phyloP scores from a whole-genome alignment of 2,888 invertebrate species.

The Lasioglossum villosulum region DNA sequence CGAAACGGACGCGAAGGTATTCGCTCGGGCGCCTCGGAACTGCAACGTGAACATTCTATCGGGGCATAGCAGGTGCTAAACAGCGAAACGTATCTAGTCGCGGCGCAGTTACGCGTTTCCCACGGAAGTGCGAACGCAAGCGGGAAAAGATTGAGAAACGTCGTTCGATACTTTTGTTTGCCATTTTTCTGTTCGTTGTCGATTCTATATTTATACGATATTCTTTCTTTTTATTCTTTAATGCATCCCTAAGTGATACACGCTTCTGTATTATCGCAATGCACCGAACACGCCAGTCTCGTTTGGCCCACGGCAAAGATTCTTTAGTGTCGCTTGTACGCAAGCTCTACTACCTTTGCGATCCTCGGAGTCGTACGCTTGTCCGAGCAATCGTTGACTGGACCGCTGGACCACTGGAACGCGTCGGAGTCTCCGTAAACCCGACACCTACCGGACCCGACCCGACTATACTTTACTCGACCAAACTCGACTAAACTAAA shows the following conservation, averaged over 20 bases:
- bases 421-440: not conserved
- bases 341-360: conserved; percentile 28
- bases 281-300: conserved; percentile 53
- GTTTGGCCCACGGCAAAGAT: conserved; percentile 40
- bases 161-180: conserved; percentile 10
- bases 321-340: conserved; percentile 48
- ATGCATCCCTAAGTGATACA: conserved; percentile 54
- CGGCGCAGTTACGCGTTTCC: not conserved
- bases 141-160: not conserved
- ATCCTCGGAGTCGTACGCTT: not conserved
- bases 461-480: not conserved
- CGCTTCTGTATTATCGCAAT: conserved; percentile 59
- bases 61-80: not conserved
- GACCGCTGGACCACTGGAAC: conserved; percentile 9
- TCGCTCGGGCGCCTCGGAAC: not conserved
- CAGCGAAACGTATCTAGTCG: not conserved
- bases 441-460: not conserved
- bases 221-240: conserved; percentile 1
- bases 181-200: conserved; percentile 43
- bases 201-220: conserved; percentile 37
- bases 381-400: not conserved
- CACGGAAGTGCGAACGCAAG: not conserved
- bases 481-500: not conserved
- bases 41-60: not conserved
- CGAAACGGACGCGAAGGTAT: not conserved